Percentiles rank a stretch among this genome's conserved stretches.
phyloP scores from a whole-genome alignment of 2,113 vertebrate species.

The Andinoacara biseriatus region DNA sequence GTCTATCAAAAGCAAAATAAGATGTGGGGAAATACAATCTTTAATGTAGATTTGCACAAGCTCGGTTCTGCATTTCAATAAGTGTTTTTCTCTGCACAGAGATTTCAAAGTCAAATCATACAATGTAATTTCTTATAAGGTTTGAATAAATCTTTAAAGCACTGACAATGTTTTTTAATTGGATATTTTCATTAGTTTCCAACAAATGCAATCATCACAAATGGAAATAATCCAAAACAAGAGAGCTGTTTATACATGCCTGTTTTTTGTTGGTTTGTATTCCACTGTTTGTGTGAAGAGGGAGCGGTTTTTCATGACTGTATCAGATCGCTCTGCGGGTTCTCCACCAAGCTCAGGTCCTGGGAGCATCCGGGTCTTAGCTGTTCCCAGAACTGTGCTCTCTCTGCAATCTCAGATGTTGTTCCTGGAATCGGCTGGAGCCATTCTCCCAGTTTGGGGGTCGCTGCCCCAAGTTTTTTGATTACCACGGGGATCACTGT shows the following conservation, averaged over 20 bases:
- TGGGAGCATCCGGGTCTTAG: no score
- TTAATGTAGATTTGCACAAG: not conserved
- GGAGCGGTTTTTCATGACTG: no score
- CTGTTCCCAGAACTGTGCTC: no score
- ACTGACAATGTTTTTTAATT: fast-evolving
- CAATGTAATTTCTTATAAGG: not conserved
- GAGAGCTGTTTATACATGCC: not conserved
- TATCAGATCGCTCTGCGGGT: no score
- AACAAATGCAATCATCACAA: not conserved
- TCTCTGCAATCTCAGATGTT: no score
- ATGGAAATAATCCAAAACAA: not conserved
- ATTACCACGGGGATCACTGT: no score
- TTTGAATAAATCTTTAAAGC: not conserved
- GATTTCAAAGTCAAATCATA: not conserved
- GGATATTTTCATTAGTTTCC: fast-evolving
- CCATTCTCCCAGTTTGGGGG: no score
- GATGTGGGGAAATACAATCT: no score
- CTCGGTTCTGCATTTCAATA: not conserved
- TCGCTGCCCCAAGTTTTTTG: no score
- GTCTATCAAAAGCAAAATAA: not conserved
- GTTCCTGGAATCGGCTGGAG: no score
- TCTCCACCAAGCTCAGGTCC: no score
- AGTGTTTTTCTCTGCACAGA: not conserved
- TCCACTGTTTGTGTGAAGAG: not conserved
- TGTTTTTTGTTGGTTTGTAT: not conserved